Evolutionary conservation across 1,140 invertebrate genomes (phyloP), one percentile per base, ranked within the genome.

Genomic region (Portunus trituberculatus): DNA sequence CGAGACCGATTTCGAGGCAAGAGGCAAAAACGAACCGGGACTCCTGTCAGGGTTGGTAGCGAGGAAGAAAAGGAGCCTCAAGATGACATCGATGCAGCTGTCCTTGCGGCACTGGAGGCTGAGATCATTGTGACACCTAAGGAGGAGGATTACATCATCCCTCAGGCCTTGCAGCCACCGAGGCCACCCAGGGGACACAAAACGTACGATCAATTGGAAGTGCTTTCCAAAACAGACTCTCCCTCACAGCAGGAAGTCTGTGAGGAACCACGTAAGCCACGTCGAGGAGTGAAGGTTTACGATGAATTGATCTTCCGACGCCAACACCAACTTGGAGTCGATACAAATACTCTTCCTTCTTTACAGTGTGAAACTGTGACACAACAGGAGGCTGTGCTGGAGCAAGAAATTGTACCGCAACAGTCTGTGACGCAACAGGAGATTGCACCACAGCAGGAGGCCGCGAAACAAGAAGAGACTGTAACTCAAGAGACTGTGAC

Each of bases 61-160:
- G 31, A 28, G 46, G 48, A 82, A 20, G 14, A 46, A 6, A 29
- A 84, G 29, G 84, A 87, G 48, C 46, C 48, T 2, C 76, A 59
- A 14, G 59, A 59, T 14, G 93, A 83, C 32, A 93, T 95, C 39
- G 95, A 84, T 1, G 91, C 32, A 8, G 92, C 46, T 20, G 48
- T 52, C 10, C 32, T 93, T 32, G 83, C 95, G 25, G 87, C 86
- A 4, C 20, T 93, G 31, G 92, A 95, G 91, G 84, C 91, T 12
- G 91, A 89, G 91, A 93, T 95, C 29, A 76, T 95, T 0, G 89
- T 59, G n/a, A 45, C 45, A 7, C 12, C 48, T 52, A 59, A 83
- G 32, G 94, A 92, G 45, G 96, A 96, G 20, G 96, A 95, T 45
- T 96, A 96, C 83, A 96, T 96, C 83, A 94, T 96, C 67, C 96